Base-by-base conservation (phyloP, 2,888 invertebrate genomes). In the Oscheius sp. region DNA sequence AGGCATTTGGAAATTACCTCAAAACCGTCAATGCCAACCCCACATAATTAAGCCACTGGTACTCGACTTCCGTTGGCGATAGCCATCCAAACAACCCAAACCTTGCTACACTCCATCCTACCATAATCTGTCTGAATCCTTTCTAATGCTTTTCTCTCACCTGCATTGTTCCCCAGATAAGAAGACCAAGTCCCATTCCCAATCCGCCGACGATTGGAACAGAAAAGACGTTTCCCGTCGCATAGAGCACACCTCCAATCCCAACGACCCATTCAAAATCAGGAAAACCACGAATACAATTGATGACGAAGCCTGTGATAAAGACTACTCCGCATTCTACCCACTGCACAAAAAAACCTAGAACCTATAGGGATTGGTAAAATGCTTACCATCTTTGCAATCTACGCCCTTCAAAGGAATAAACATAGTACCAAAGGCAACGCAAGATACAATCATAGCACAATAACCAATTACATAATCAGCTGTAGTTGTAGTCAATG, bases 271-370 rank as follows among this genome's bases (percentile, higher is more conserved):
- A 73, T 51, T 83, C 73, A 59, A 83, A 83, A 30, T 71, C 68
- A 0, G 83, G 83, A 32, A 82, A 80, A 32, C 71, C 80, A 12
- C 82, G 78, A 5, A 77, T 71, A 9, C 56, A 67, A 57, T 82
- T 80, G 66, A 83, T 79, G 17, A 78, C 70, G 56, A 78, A 76
- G 17, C 83, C 83, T 38, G 78, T 63, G 6, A 81, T 71, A 68
- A 83, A 83, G 1, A 83, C 82, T 0, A 82, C 77, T 5, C 78
- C 59, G 57, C 83, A 83, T 45, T 83, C 79, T 9, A 83, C 73
- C 82, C 81, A 83, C 70, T 83, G 82, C 1, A 83, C 82, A 54
- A 83, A 83, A 32, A 83, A 73, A 2, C 82, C 82, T 82, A 38
- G 12, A 62, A 54, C 26, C n/a, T 22, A 41, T 8, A 8, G 14